phyloP scores from a whole-genome alignment of 2,113 vertebrate genomes.

The Chlorocebus sabaeus region DNA sequence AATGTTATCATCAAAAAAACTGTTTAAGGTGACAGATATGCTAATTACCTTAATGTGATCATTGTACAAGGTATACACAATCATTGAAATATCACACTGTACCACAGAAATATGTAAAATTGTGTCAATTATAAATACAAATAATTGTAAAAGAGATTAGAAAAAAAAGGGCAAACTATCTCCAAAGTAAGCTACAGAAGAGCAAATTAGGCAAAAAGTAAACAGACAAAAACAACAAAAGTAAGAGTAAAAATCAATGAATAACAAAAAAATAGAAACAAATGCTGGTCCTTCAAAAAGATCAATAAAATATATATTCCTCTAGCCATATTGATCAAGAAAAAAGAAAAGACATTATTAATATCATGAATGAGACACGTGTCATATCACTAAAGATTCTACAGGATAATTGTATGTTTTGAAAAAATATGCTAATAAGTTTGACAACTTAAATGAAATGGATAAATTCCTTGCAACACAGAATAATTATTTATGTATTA shows the following conservation, averaged over 20 bases:
- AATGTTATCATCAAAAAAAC: background rate
- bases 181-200: background rate
- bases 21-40: background rate
- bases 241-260: background rate
- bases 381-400: background rate
- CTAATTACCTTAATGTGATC: background rate
- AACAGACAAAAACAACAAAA: background rate
- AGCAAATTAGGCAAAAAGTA: background rate
- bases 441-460: background rate
- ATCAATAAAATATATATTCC: background rate
- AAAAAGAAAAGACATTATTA: background rate
- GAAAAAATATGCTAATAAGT: background rate
- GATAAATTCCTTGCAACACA: background rate
- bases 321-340: background rate
- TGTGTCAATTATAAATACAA: background rate
- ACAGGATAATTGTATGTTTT: background rate
- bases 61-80: background rate
- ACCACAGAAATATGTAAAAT: background rate
- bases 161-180: background rate
- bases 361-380: background rate
- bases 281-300: background rate
- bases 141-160: background rate
- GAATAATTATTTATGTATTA: background rate
- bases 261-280: background rate
- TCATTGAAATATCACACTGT: background rate